Percentiles rank a stretch among this genome's conserved stretches.
These are phyloP conservation scores for Enteromius thamalakanensis DNA, from an alignment of 2,797 vertebrate species.

Conservation along the genomic window DNA sequence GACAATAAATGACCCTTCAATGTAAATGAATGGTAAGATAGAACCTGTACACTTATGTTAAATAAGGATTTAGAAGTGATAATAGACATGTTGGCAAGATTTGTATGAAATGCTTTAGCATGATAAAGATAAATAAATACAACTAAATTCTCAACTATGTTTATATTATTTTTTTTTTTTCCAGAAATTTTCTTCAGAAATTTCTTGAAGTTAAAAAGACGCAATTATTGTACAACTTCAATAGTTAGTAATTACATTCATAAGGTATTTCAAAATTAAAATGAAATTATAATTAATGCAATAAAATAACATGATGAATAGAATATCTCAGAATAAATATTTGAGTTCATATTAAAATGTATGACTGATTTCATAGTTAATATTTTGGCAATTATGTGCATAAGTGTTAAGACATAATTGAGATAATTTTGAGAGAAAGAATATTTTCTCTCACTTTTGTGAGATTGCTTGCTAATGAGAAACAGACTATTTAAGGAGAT, in stretches of 20 bases:
- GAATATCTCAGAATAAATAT: neutral
- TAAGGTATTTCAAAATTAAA: neutral
- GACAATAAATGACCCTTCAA: neutral
- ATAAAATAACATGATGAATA: neutral
- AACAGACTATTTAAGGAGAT: neutral
- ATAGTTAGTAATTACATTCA: neutral
- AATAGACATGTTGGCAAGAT: neutral
- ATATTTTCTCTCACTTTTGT: neutral
- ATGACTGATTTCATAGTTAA: neutral
- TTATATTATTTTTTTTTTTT: neutral
- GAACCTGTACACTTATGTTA: neutral
- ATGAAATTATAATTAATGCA: neutral
- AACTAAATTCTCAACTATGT: neutral
- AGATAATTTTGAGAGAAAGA: neutral
- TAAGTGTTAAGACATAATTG: neutral
- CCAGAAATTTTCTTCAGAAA: neutral
- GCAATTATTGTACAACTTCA: neutral
- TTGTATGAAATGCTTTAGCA: neutral
- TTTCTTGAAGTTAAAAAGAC: neutral
- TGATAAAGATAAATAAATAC: neutral
- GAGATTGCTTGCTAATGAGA: neutral
- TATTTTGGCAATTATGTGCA: neutral
- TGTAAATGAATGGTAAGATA: neutral
- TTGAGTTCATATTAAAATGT: neutral
- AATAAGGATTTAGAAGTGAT: neutral